Evolutionary conservation across 2,888 invertebrate genomes (phyloP).

Genomic region (Ectropis crepuscularia): DNA sequence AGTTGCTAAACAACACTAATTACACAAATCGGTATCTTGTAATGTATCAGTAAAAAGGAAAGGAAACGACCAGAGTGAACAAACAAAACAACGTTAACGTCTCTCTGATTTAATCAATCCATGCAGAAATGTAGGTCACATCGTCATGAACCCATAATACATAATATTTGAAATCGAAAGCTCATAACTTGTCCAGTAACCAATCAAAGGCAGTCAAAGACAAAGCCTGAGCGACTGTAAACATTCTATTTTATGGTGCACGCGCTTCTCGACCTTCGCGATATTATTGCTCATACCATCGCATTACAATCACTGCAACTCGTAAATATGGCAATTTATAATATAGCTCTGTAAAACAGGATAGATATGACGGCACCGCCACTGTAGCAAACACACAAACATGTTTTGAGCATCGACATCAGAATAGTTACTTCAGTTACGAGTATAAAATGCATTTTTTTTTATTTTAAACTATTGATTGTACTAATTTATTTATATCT

Average conservation of each 20-base stretch:
- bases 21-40: too few species aligned
- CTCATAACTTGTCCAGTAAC: constrained; percentile 45
- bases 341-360: constrained; percentile 7
- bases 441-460: too few species aligned
- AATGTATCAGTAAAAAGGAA: too few species aligned
- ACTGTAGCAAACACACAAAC: too few species aligned
- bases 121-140: not conserved
- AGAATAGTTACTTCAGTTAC: too few species aligned
- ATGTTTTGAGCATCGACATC: too few species aligned
- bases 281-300: constrained; percentile 21
- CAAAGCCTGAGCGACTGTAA: constrained; percentile 53
- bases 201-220: constrained; percentile 42
- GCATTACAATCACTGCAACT: constrained; percentile 13
- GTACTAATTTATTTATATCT: too few species aligned
- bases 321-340: constrained; percentile 18
- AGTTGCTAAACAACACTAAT: too few species aligned
- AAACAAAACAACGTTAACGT: too few species aligned
- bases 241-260: constrained; percentile 53
- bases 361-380: too few species aligned
- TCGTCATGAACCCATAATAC: not conserved
- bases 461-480: too few species aligned
- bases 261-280: constrained; percentile 50
- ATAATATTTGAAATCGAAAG: constrained; percentile 29
- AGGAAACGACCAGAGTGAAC: too few species aligned
- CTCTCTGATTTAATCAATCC: not conserved